Percentiles rank a stretch among this genome's conserved stretches.
Evolutionary conservation across 2,797 vertebrate species (phyloP).

Genomic region (Enteromius afrohamiltoni): DNA sequence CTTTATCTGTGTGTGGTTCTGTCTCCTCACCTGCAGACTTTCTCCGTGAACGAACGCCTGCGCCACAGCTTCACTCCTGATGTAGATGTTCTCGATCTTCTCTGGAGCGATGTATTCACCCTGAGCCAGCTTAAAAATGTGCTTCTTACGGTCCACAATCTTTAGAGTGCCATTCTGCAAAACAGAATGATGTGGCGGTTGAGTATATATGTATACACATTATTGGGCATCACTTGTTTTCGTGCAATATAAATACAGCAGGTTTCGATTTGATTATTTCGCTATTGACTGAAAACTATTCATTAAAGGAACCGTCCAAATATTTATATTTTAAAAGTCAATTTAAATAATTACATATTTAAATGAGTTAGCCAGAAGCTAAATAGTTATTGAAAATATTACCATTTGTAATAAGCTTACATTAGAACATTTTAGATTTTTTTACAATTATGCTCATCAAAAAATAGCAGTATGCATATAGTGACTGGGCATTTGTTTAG

Average conservation of each 20-base stretch:
- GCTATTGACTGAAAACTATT: background rate
- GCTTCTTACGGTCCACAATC: slow-evolving; percentile 95
- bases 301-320: too few relatives aligned
- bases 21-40: slow-evolving; percentile 86
- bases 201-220: background rate
- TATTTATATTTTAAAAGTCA: background rate
- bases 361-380: background rate
- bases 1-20: background rate
- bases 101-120: slow-evolving; percentile 98
- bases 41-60: slow-evolving; percentile 96
- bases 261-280: background rate
- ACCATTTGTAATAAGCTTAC: background rate
- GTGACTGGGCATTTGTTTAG: background rate
- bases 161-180: slow-evolving; percentile 93
- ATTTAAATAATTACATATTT: background rate
- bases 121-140: slow-evolving; percentile 98
- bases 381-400: background rate
- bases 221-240: background rate
- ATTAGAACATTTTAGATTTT: background rate
- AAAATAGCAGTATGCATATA: too few relatives aligned
- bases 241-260: background rate
- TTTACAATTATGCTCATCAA: too few relatives aligned
- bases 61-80: slow-evolving; percentile 83
- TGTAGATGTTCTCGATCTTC: slow-evolving; percentile 93
- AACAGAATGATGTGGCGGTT: background rate